phyloP scores from a whole-genome alignment of 1,140 invertebrate genomes.

The Heterodera schachtii region DNA sequence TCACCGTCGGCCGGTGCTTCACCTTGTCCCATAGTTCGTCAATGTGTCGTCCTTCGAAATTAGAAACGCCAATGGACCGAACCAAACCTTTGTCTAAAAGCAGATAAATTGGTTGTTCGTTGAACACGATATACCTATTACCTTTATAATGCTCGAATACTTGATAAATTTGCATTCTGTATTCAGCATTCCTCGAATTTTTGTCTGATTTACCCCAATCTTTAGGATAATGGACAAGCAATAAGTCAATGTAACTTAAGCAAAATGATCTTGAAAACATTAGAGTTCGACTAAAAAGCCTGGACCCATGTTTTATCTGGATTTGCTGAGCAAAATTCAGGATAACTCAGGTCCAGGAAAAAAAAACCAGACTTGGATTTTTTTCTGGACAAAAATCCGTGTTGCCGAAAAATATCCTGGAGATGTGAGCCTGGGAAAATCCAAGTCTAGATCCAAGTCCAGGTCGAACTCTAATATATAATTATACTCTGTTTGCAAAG shows the following conservation, averaged over 20 bases:
- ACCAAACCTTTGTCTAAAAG: constrained; percentile 66
- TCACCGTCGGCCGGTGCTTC: constrained; percentile 75
- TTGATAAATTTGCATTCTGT: constrained; percentile 31
- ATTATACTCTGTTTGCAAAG: constrained; percentile 36
- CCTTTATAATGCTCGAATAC: constrained; percentile 47
- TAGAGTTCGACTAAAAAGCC: background rate
- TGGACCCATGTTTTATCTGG: too few species aligned
- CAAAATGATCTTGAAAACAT: constrained; percentile 26
- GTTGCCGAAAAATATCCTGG: too few species aligned
- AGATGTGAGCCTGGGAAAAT: too few species aligned
- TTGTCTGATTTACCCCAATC: constrained; percentile 43
- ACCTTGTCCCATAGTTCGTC: constrained; percentile 73
- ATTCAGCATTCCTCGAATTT: constrained; percentile 34
- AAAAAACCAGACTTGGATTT: too few species aligned
- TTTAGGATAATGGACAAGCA: constrained; percentile 51
- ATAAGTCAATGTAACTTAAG: constrained; percentile 47
- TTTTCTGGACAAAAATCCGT: too few species aligned
- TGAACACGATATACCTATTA: background rate
- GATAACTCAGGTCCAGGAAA: too few species aligned
- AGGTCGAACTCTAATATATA: background rate
- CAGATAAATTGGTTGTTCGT: background rate
- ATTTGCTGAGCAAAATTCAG: too few species aligned
- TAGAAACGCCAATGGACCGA: constrained; percentile 80
- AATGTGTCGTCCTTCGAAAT: constrained; percentile 78
- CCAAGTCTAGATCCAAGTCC: too few species aligned